Evolutionary conservation across 2,113 vertebrate genomes (phyloP), one percentile per base, ranked within the genome.

Genomic region (Tinamus guttatus): DNA sequence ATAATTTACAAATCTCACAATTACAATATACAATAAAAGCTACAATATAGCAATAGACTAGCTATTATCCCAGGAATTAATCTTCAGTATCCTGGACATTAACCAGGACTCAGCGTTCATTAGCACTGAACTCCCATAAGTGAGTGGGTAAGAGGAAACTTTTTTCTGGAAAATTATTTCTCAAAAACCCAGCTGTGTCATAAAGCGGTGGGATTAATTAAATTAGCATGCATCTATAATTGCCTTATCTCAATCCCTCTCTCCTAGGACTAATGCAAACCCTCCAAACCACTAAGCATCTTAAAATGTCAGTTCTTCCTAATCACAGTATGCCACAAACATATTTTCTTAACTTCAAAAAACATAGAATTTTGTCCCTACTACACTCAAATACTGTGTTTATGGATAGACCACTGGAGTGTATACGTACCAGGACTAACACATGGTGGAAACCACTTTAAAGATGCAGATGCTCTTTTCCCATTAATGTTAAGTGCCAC

Each of bases 121-220:
- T 9, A 41, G 12, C 63, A 63, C 68, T 88, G 60, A 90, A 78
- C 30, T 74, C 36, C 43, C 51, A 13, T 34, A 75, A 15, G 45
- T 79, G 76, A 51, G 16, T 67, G 59, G 87, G 30, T 36, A 77
- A 1, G 4, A 82, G 15, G 75, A 91, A 90, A 47, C n/a, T 21
- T 43, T 76, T 69, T 41, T 4, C 69, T 45, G 77, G 32, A 17
- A 93, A 75, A 70, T 88, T 83, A 54, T 88, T 90, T 90, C 54
- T 93, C 41, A 59, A 59, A 90, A 94, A 51, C 15, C 77, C 92
- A 49, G 2, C 69, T 78, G 56, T 67, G 60, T 81, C 73, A 81
- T 78, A 94, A 95, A 96, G 88, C 85, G 83, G 68, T 75, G 85
- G 96, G 95, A 96, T 94, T 94, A 93, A 92, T 95, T 97, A 97